Conservation (phyloP, 2,113 vertebrate genomes). For the Clarias batrachus region DNA sequence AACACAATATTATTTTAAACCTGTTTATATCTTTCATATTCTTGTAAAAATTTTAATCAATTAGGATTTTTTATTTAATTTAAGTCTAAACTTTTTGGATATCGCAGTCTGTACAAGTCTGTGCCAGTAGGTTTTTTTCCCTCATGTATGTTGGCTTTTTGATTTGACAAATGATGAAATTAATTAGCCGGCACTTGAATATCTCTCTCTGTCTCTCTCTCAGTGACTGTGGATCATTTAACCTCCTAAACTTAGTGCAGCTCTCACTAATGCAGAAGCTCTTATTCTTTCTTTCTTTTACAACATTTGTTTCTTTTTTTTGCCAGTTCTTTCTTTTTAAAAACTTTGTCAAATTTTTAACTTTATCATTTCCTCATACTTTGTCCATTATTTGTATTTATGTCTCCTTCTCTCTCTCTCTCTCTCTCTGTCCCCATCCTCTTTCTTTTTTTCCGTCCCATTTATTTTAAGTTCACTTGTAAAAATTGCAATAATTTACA, state of each 20-base stretch:
- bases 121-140: too few relatives aligned
- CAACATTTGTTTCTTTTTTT: not conserved
- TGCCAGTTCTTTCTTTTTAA: not conserved
- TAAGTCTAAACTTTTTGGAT: too few relatives aligned
- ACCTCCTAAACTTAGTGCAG: constrained; percentile 28
- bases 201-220: constrained; percentile 9
- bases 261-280: not conserved
- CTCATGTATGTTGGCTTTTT: too few relatives aligned
- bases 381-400: not conserved
- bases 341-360: not conserved
- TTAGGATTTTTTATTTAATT: too few relatives aligned
- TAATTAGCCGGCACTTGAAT: too few relatives aligned
- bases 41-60: too few relatives aligned
- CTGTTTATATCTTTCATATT: too few relatives aligned
- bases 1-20: too few relatives aligned
- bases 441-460: not conserved
- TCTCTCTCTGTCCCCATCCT: not conserved
- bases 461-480: not conserved
- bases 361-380: not conserved
- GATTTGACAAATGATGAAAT: too few relatives aligned
- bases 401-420: not conserved
- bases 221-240: constrained; percentile 2
- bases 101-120: too few relatives aligned
- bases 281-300: not conserved
- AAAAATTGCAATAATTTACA: too few relatives aligned